Evolutionary conservation across 2,888 invertebrate species (phyloP), one percentile per base, ranked within the genome.

Genomic region (Troides aeacus): DNA sequence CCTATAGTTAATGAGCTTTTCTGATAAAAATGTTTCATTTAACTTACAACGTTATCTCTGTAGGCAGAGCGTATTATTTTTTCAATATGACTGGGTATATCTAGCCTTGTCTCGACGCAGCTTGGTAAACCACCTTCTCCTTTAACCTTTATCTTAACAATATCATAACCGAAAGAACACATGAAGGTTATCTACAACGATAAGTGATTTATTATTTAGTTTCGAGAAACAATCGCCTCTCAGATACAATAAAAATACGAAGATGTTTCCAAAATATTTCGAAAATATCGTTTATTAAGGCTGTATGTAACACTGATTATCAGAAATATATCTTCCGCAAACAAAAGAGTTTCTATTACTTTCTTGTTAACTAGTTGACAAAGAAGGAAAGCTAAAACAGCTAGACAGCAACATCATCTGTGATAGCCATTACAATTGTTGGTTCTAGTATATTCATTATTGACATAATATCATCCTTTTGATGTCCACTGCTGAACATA

Each of bases 41-140:
- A 17, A 53, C 62, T 62, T 66, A 66, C 69, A 7, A 70, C 69
- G 10, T 86, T 77, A 57, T 73, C 76, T 69, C 87, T 84, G 72
- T 87, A 84, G 5, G 86, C 83, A 39, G 84, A 75, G 75, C 90
- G 79, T 18, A 87, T 84, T 7, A 81, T 74, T 72, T 80, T 88
- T 67, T 90, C 88, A 1, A 84, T 77, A 70, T 89, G 89, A 18
- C 71, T 76, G 0, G 92, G 92, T 18, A 91, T 81, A 74, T 92
- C 91, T 0, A 92, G 81, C 68, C 92, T 84, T 0, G 85, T 87
- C 73, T 89, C 92, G 1, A 87, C 69, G 68, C 89, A 89, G 71
- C 91, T 90, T 0, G 92, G 92, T 23, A 92, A 74, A n/a, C 91
- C 91, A 6, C 92, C 92, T 77, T 90, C 84, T 2, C 92, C 92